Base-by-base conservation (phyloP, 2,888 invertebrate genomes). In the Smittia aterrima region DNA sequence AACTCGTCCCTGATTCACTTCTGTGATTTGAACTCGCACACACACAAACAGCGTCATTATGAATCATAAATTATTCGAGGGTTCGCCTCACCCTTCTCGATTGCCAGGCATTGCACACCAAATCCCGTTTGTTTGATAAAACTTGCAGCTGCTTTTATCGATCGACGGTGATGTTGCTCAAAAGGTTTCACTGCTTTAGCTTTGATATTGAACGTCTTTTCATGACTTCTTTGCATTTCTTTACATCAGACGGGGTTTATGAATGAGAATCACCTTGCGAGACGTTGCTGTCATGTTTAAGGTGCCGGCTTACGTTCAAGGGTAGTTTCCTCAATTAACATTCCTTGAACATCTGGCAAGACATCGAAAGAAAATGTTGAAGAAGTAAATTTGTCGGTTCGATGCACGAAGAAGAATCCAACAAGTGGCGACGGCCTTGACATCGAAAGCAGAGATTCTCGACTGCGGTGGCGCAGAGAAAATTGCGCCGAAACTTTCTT, bases 171-270 rank as follows among this genome's bases (percentile, higher is more conserved):
- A 32, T n/a, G 32, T 32, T 9, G 3, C 9, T 32, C 32, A 32
- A 32, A 32, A 32, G 32, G 32, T 32, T 32, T 47, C 47, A n/a
- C 11, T 11, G 47, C 47, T 47, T 47, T 6, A 2, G 47, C n/a
- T 47, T 6, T 16, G 2, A n/a, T 16, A 2, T 2, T 11, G 47
- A 47, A 47, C 47, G 47, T 47, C 47, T 47, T 62, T 62, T 24
- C 20, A 62, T 18, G 18, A 62, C 24, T 62, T 62, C 62, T 62
- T 62, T 3, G 18, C 62, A 20, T 62, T 62, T 62, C 62, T 24
- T 62, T 11, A 62, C 24, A 62, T 11, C 47, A 47, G 47, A 47
- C 47, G n/a, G 11, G 11, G n/a, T 47, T 47, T 47, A 47, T 47
- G 47, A 47, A 47, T 47, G 47, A 38, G 16, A 16, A n/a, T 47